phyloP scores from a whole-genome alignment of 2,113 vertebrate genomes.

The Lonchura striata region DNA sequence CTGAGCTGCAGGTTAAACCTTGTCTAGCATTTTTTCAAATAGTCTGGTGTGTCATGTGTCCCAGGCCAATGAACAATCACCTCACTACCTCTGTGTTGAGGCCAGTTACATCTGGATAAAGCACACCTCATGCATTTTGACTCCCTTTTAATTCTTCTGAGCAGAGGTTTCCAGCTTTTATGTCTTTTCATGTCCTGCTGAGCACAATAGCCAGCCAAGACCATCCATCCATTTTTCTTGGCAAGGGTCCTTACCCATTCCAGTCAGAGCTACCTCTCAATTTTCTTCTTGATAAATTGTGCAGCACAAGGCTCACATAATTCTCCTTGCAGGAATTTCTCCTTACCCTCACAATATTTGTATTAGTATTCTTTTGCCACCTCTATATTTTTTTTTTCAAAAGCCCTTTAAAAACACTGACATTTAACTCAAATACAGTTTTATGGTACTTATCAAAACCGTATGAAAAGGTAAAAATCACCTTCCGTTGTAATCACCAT shows the following conservation, averaged over 20 bases:
- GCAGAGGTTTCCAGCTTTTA: background rate
- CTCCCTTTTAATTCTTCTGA: background rate
- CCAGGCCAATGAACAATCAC: background rate
- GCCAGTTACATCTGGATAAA: background rate
- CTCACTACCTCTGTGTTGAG: rapidly evolving
- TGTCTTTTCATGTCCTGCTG: background rate
- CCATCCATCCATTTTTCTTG: background rate
- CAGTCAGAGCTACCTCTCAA: background rate
- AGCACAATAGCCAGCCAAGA: background rate
- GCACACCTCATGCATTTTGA: rapidly evolving
- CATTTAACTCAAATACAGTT: background rate
- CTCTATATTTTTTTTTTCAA: background rate
- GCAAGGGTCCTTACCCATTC: background rate
- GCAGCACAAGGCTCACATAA: background rate
- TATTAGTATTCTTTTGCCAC: background rate
- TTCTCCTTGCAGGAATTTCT: background rate
- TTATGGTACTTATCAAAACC: background rate
- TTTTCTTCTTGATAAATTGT: background rate
- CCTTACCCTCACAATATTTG: background rate
- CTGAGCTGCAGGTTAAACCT: background rate
- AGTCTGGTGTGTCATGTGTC: rapidly evolving
- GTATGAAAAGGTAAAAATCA: background rate
- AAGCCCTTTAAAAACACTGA: background rate
- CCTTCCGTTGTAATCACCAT: background rate
- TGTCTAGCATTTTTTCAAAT: background rate